Conservation (phyloP, 2,888 invertebrate genomes). For the Drosophila stalkeri region DNA sequence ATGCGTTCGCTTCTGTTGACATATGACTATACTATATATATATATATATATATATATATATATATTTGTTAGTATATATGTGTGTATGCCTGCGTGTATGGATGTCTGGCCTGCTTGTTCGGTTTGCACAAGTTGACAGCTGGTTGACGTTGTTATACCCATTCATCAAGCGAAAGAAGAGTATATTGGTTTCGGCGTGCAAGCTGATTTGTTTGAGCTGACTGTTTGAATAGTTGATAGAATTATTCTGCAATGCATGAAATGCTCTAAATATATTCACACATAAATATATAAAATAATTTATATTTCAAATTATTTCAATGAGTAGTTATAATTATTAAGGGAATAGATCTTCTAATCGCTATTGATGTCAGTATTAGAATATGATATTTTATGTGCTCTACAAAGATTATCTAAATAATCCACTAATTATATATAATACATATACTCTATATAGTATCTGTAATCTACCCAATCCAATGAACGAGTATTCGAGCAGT, state of each 20-base stretch:
- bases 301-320: too few relatives aligned
- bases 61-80: not conserved
- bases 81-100: constrained; percentile 1
- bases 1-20: constrained; percentile 47
- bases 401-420: too few relatives aligned
- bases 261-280: too few relatives aligned
- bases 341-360: too few relatives aligned
- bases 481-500: not conserved
- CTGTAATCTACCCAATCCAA: not conserved
- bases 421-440: not conserved
- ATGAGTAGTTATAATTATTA: too few relatives aligned
- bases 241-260: too few relatives aligned
- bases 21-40: constrained; percentile 4
- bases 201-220: too few relatives aligned
- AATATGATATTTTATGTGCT: too few relatives aligned
- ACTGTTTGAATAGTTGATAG: too few relatives aligned
- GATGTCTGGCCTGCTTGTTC: constrained; percentile 40
- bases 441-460: not conserved
- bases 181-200: not conserved
- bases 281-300: too few relatives aligned
- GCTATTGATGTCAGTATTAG: too few relatives aligned
- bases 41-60: not conserved
- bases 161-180: not conserved
- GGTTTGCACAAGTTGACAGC: constrained; percentile 66
- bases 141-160: constrained; percentile 32